A percentile compares a stretch with the other conserved stretches of the same genome.
Evolutionary conservation across 2,113 vertebrate species (phyloP).

Genomic region (Anoura caudifer): DNA sequence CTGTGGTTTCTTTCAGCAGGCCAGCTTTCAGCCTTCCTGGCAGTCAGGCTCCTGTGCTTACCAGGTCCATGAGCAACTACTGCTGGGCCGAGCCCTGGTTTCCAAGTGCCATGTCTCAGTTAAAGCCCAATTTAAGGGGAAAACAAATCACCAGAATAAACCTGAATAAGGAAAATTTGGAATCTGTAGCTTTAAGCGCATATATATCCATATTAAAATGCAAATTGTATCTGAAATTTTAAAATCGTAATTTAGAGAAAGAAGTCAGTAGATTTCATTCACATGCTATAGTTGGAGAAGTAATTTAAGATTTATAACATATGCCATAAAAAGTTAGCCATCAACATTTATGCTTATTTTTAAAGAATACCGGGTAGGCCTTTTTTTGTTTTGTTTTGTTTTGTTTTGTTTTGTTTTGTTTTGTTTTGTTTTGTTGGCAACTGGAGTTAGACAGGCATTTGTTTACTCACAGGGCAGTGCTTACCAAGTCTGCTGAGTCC

Average conservation of each 20-base stretch:
- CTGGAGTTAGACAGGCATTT: background rate
- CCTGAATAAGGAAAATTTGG: background rate
- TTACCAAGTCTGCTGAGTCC: background rate
- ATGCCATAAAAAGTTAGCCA: background rate
- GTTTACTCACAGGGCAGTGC: background rate
- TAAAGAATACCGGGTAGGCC: background rate
- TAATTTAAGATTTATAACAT: background rate
- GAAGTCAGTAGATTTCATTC: background rate
- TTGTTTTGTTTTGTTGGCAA: too few relatives aligned
- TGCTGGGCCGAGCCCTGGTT: background rate
- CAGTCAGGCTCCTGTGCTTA: background rate
- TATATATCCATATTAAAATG: background rate
- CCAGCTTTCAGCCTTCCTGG: background rate
- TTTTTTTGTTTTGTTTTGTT: too few relatives aligned
- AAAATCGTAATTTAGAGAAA: constrained; percentile 3
- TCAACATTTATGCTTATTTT: background rate
- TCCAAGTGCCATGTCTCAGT: background rate
- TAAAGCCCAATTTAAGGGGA: background rate
- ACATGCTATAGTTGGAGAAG: background rate
- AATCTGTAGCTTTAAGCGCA: constrained; percentile 30
- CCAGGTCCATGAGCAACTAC: background rate
- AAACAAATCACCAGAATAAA: background rate
- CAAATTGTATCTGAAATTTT: background rate
- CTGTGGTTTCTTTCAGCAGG: background rate
- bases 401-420: too few relatives aligned